Evolutionary conservation across 2,113 vertebrate genomes (phyloP), one percentile per base, ranked within the genome.

Genomic region (Recurvirostra avosetta): DNA sequence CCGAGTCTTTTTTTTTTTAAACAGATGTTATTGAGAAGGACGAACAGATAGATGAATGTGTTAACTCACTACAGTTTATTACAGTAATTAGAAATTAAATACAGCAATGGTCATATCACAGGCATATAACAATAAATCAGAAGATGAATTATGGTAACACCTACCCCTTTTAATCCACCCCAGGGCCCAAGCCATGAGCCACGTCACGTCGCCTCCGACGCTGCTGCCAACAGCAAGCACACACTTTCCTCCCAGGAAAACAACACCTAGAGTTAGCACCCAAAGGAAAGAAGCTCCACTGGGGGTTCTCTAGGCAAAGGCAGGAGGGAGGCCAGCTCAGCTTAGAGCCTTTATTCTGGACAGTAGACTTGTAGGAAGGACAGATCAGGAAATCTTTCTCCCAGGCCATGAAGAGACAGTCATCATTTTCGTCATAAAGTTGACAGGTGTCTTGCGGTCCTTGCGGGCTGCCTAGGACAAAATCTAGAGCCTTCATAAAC

Each of bases 51-150:
- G 15, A 59, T 52, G 23, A 32, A 41, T 40, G 3, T 50, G 8
- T 77, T 81, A 89, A 94, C 12, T 50, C 17, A 10, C 8, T 63
- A 40, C 4, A 19, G 10, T 96, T 96, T 97, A 96, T 96, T 94
- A 81, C 2, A 1, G 16, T 72, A 89, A 85, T 55, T 47, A 87
- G 32, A 74, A 81, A 71, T 50, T 0, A 78, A 87, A 78, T 56
- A 81, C 23, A 75, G 25, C 36, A 75, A 72, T 13, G 11, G 11
- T 50, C 29, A 29, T 30, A 65, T 38, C 4, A 3, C 30, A 71
- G 52, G 34, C 29, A 68, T 27, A 19, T 20, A 91, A 70, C 22
- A 65, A 66, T 58, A 83, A 92, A 94, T 45, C 58, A 86, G 74
- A 76, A 72, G 49, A 56, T 22, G 0, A 78, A 61, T 32, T 74